A percentile compares a stretch with the other conserved stretches of the same genome.
Evolutionary conservation across 2,797 vertebrate genomes (phyloP).

Genomic region (Sarcoramphus papa): DNA sequence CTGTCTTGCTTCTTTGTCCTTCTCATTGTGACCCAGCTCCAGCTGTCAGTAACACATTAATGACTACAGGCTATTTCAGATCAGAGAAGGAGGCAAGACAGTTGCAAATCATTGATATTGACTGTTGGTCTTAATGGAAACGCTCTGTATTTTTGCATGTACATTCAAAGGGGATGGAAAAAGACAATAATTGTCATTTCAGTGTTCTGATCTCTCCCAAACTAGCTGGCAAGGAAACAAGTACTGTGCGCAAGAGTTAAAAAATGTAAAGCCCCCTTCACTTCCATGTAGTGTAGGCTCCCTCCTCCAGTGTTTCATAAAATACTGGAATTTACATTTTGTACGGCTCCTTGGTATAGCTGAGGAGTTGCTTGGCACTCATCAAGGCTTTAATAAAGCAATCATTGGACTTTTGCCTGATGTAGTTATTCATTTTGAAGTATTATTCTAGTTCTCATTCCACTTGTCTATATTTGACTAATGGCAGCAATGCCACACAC

Average conservation of each 20-base stretch:
- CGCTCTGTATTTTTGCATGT: background rate
- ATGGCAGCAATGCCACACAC: background rate
- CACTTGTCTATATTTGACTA: slow-evolving; percentile 49
- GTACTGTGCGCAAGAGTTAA: background rate
- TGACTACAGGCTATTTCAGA: background rate
- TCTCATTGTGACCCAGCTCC: background rate
- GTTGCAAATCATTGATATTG: background rate
- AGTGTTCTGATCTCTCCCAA: background rate
- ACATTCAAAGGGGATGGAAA: background rate
- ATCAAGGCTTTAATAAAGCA: slow-evolving; percentile 49
- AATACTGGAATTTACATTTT: background rate
- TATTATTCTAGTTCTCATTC: slow-evolving; percentile 47
- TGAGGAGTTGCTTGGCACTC: background rate
- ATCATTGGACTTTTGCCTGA: slow-evolving; percentile 41
- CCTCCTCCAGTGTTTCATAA: background rate
- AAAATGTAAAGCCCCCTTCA: background rate
- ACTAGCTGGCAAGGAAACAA: background rate
- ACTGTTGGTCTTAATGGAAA: background rate
- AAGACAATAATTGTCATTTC: background rate
- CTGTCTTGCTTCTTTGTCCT: background rate
- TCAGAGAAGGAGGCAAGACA: background rate
- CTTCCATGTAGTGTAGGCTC: background rate
- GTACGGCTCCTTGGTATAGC: background rate
- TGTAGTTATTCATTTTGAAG: slow-evolving; percentile 53
- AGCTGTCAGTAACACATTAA: background rate